phyloP scores from a whole-genome alignment of 2,797 vertebrate genomes.

The Typhlichthys eigenmanni region DNA sequence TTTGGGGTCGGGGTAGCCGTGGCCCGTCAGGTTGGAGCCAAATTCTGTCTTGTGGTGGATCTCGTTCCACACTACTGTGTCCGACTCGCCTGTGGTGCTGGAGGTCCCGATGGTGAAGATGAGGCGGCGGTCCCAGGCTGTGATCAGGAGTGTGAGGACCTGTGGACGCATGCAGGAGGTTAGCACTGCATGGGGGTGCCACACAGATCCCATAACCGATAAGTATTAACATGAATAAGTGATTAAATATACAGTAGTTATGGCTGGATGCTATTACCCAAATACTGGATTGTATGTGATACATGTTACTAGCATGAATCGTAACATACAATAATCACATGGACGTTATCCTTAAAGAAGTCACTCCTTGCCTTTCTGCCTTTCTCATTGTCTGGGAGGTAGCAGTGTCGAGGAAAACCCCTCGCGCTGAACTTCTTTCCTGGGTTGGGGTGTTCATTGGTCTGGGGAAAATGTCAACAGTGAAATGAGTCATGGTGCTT shows the following conservation, averaged over 20 bases:
- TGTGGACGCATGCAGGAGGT: constrained; percentile 36
- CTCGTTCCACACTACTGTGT: constrained; percentile 98
- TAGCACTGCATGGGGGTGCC: not conserved
- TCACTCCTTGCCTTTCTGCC: constrained; percentile 86
- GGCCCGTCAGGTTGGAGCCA: constrained; percentile 94
- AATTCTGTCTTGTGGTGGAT: constrained; percentile 98
- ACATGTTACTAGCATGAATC: too few relatives aligned
- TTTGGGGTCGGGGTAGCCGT: constrained; percentile 93
- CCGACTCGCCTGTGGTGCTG: constrained; percentile 92
- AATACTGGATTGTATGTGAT: too few relatives aligned
- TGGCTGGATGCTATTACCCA: too few relatives aligned
- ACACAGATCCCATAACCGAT: too few relatives aligned
- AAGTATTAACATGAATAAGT: too few relatives aligned
- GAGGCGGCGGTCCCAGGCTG: constrained; percentile 92
- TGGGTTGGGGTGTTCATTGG: constrained; percentile 91
- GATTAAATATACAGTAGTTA: too few relatives aligned
- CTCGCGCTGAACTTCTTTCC: constrained; percentile 95
- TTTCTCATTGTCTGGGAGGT: constrained; percentile 93
- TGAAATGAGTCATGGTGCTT: constrained; percentile 35
- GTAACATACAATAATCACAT: not conserved
- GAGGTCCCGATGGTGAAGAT: constrained; percentile 98
- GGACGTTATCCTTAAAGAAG: not conserved
- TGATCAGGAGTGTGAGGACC: constrained; percentile 91
- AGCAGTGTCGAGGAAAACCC: constrained; percentile 96
- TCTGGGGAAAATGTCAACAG: constrained; percentile 71